Conservation (phyloP, 1,140 invertebrate genomes). For the Lucilia cuprina region DNA sequence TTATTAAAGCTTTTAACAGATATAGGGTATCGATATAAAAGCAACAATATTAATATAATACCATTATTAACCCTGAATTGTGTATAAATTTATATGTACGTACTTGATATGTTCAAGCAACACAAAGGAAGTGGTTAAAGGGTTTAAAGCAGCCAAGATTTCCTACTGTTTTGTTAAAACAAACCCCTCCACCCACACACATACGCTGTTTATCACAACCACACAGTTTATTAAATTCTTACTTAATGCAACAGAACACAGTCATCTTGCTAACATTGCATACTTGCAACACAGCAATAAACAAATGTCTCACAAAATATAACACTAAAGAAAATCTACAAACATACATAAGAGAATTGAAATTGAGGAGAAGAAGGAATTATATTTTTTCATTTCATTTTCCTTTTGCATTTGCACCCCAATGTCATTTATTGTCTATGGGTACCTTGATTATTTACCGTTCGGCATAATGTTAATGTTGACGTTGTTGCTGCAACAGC, state of each 20-base stretch:
- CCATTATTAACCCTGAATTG: background rate
- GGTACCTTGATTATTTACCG: conserved; percentile 1
- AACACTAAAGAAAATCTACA: background rate
- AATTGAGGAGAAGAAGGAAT: background rate
- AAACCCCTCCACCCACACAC: background rate
- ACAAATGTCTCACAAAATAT: background rate
- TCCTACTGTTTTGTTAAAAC: background rate
- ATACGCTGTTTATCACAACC: background rate
- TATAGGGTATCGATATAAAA: background rate
- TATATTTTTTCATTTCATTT: background rate
- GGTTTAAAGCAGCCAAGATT: background rate
- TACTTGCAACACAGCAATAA: background rate
- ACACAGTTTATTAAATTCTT: conserved; percentile 15
- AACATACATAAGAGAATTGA: background rate
- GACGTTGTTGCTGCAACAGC: background rate
- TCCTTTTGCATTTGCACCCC: background rate
- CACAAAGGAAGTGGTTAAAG: background rate
- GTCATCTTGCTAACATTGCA: background rate
- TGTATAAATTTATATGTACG: background rate
- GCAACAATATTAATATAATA: background rate
- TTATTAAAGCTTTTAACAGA: background rate
- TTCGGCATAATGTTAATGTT: background rate
- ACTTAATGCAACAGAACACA: conserved; percentile 10
- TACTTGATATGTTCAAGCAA: background rate
- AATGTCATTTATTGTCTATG: conserved; percentile 7